A percentile compares a stretch with the other conserved stretches of the same genome.
These are phyloP conservation scores for Ciconia boyciana DNA, from an alignment of 2,113 vertebrate genomes.

Conservation along the genomic window DNA sequence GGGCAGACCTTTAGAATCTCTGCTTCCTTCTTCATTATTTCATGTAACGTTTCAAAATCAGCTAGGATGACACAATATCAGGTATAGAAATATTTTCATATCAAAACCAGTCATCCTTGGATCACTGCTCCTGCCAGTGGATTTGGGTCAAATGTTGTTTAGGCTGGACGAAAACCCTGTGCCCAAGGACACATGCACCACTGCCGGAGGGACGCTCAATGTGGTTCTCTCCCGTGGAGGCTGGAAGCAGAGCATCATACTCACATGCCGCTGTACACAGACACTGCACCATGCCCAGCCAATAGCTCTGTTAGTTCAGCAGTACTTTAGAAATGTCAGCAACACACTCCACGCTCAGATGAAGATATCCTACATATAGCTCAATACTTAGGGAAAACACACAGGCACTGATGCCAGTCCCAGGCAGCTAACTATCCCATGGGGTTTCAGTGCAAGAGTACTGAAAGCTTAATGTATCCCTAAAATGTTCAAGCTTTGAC, in stretches of 20 bases:
- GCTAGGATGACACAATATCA: background rate
- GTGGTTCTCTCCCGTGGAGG: accelerated
- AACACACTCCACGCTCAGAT: accelerated
- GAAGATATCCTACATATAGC: accelerated
- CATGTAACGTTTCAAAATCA: background rate
- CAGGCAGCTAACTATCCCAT: background rate
- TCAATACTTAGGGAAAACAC: background rate
- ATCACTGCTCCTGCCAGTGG: background rate
- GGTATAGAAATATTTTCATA: background rate
- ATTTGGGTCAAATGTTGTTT: background rate
- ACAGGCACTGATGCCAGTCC: background rate
- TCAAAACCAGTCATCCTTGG: background rate
- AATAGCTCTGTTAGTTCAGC: background rate
- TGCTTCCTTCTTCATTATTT: background rate
- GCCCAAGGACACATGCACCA: background rate
- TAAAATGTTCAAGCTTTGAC: background rate
- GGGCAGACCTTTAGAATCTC: background rate
- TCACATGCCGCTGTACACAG: no score
- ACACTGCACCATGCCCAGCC: background rate
- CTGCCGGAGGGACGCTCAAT: background rate
- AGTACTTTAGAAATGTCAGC: background rate
- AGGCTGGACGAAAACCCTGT: background rate
- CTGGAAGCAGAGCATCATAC: background rate
- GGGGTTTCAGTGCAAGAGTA: background rate
- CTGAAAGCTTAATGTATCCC: background rate